Percentiles rank a stretch among this genome's conserved stretches.
phyloP scores from a whole-genome alignment of 2,888 invertebrate species.

The Hipparchia semele region DNA sequence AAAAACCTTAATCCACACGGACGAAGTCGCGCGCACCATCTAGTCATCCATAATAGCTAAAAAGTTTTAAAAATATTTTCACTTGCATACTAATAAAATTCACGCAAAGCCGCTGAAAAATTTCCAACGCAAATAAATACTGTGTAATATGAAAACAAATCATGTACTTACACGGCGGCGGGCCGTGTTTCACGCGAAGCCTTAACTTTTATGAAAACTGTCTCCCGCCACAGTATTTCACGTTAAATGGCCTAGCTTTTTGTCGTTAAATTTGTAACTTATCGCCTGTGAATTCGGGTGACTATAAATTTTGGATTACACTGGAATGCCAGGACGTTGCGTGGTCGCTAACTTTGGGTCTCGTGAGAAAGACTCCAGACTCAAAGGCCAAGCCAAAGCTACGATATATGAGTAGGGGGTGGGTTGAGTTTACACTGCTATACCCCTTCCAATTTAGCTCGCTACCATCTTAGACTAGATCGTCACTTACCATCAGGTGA shows the following conservation, averaged over 20 bases:
- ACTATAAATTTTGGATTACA: constrained; percentile 23
- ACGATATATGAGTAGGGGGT: no score
- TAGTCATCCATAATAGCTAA: not conserved
- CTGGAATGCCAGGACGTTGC: not conserved
- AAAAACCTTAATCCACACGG: no score
- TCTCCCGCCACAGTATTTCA: constrained; percentile 65
- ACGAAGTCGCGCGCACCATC: no score
- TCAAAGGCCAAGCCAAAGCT: no score
- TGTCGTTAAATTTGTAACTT: constrained; percentile 74
- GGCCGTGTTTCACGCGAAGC: constrained; percentile 50
- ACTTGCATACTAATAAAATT: constrained; percentile 13
- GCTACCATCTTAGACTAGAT: no score
- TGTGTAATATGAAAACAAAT: constrained; percentile 42
- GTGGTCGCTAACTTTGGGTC: no score
- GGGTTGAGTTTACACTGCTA: no score
- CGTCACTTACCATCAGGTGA: no score
- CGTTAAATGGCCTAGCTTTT: constrained; percentile 73
- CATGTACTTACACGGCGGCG: constrained; percentile 41
- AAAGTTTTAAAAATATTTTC: not conserved
- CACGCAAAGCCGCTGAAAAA: constrained; percentile 32
- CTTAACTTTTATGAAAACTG: constrained; percentile 69
- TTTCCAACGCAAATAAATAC: constrained; percentile 38
- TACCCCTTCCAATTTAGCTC: no score
- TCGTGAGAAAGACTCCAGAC: no score
- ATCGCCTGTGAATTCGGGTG: constrained; percentile 51